A percentile compares a stretch with the other conserved stretches of the same genome.
phyloP scores from a whole-genome alignment of 2,888 invertebrate genomes.

The Dugesia japonica region DNA sequence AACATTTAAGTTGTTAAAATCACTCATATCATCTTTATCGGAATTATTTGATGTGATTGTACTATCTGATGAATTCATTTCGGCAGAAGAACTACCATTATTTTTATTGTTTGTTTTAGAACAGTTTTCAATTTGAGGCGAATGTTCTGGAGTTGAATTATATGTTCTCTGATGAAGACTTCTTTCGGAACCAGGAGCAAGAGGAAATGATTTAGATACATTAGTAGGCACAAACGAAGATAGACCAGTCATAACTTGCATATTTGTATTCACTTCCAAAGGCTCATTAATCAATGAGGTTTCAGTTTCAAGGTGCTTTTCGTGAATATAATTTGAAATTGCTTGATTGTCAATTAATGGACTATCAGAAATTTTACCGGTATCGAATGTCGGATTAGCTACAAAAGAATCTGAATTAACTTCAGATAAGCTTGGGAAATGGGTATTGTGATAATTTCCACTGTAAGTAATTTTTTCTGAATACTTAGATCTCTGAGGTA shows the following conservation, averaged over 20 bases:
- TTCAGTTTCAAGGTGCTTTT: neutral
- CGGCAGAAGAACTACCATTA: neutral
- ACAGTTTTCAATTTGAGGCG: slow-evolving; percentile 26
- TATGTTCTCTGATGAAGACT: slow-evolving; percentile 22
- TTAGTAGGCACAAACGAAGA: neutral
- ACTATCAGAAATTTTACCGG: neutral
- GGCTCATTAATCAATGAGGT: neutral
- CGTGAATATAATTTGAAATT: neutral
- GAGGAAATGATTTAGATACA: slow-evolving; percentile 25
- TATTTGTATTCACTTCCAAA: neutral
- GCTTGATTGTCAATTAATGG: neutral
- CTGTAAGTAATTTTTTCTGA: neutral
- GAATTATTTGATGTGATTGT: neutral
- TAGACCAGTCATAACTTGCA: neutral
- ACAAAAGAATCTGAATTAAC: neutral
- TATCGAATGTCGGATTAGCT: neutral
- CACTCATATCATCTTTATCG: neutral
- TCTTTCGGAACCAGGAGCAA: slow-evolving; percentile 33
- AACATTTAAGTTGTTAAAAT: neutral
- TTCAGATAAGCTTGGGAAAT: neutral
- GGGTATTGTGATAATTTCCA: neutral
- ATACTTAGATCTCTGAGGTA: neutral
- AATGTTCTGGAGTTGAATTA: slow-evolving; percentile 25
- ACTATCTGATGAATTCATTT: neutral
- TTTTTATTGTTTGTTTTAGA: neutral